Conservation (phyloP, 2,797 vertebrate species). For the Loriculus beryllinus region DNA sequence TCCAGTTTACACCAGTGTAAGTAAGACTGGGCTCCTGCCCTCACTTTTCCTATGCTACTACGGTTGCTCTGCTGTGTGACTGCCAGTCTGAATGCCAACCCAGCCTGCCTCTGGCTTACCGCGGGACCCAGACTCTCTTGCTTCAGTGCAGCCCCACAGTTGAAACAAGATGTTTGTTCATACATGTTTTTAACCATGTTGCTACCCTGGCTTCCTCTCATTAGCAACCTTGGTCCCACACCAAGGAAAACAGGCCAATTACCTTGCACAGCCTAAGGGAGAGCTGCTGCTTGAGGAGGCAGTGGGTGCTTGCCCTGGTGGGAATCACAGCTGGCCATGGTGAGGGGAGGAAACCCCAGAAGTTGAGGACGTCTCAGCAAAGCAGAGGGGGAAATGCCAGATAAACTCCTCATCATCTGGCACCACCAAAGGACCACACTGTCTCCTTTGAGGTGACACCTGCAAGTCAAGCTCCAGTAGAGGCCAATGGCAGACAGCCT, state of each 20-base stretch:
- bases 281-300: background rate
- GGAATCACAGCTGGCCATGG: background rate
- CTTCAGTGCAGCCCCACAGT: conserved; percentile 25
- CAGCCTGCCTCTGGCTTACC: conserved; percentile 12
- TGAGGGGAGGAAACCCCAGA: background rate
- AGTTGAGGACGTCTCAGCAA: background rate
- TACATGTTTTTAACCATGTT: conserved; percentile 42
- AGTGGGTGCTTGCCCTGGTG: background rate
- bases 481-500: background rate
- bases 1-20: background rate
- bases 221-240: background rate
- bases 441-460: background rate
- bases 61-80: background rate
- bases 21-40: background rate
- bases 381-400: background rate
- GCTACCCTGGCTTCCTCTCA: background rate
- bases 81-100: background rate
- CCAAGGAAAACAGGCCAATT: background rate
- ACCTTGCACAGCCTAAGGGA: background rate
- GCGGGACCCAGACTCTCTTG: background rate
- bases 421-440: background rate
- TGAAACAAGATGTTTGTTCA: background rate
- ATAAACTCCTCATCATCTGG: background rate
- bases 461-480: background rate
- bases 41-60: background rate